Evolutionary conservation across 1,140 invertebrate genomes (phyloP), one percentile per base, ranked within the genome.

Genomic region (Nasonia giraulti): DNA sequence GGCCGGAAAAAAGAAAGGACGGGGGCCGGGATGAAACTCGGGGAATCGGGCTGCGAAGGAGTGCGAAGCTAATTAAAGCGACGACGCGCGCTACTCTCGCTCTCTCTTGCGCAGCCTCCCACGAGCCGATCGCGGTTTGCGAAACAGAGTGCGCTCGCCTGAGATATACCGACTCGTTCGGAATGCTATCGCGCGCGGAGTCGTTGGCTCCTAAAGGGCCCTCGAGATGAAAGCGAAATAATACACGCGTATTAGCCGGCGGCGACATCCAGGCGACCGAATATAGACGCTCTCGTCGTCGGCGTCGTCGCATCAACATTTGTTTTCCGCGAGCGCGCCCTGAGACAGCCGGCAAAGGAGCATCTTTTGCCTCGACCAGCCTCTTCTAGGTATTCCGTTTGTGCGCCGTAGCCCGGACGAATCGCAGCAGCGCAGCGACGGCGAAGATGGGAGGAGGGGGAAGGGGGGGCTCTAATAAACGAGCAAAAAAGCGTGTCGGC

Each of bases 21-120:
- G 20, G 1, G 11, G 27, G 2, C 62, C 11, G 40, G 20, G 71
- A 40, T 31, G 44, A 27, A 79, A 62, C 14, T 77, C 77, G 44
- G 74, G 68, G 81, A 76, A 76, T 82, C 40, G 47, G 82, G 62
- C 44, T 47, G 82, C 20, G 82, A 79, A 83, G 37, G 66, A 71
- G 76, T 62, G 40, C 17, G 62, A 76, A 66, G 80, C 80, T 85
- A 85, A 85, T 85, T 85, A 85, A 85, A 85, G 80, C 80, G 80
- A 85, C 84, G 84, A 85, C 84, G 84, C 84, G 84, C 78, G 80
- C 47, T 17, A 17, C 68, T n/a, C 80, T 68, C 47, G 40, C 40
- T 44, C 40, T 44, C 40, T 27, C 50, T 55, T 27, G 47, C 20
- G 20, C 47, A 31, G 10, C 10, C 12, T 20, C 77, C 0, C 14